These are phyloP conservation scores for Schizothorax lantsangensis DNA, from an alignment of 2,797 vertebrate genomes.

Conservation along the genomic window DNA sequence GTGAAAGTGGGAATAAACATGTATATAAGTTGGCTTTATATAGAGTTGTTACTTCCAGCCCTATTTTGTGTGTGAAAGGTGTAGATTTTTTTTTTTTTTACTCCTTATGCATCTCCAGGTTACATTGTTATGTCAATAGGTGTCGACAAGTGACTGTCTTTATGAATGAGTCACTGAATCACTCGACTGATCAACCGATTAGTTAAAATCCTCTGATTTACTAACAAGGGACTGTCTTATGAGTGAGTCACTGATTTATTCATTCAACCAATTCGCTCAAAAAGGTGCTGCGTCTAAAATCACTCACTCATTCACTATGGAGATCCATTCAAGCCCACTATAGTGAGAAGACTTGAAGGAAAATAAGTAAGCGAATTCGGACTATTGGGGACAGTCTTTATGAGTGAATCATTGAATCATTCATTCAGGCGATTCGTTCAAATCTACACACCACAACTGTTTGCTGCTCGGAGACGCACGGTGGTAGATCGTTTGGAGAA, in stretches of 20 bases:
- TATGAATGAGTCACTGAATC: background rate
- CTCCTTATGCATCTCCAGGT: background rate
- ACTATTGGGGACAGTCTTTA: background rate
- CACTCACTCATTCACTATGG: background rate
- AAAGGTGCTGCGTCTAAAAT: conserved; percentile 31
- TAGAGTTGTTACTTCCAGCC: conserved; percentile 29
- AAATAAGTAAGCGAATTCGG: background rate
- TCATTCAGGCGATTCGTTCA: background rate
- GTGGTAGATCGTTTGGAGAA: background rate
- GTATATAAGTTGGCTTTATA: conserved; percentile 60
- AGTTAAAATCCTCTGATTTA: background rate
- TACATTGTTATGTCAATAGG: background rate
- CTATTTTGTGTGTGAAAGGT: background rate
- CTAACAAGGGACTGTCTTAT: background rate
- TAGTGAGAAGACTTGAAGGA: background rate
- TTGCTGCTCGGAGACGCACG: background rate
- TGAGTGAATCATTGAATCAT: background rate
- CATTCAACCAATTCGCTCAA: conserved; percentile 18
- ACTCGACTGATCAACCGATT: background rate
- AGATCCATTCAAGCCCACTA: background rate
- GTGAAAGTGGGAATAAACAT: conserved; percentile 54
- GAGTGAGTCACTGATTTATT: background rate
- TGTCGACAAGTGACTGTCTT: background rate
- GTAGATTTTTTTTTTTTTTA: background rate
- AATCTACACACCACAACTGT: background rate